phyloP scores from a whole-genome alignment of 2,888 invertebrate genomes.

The Linnaemya vulpina region DNA sequence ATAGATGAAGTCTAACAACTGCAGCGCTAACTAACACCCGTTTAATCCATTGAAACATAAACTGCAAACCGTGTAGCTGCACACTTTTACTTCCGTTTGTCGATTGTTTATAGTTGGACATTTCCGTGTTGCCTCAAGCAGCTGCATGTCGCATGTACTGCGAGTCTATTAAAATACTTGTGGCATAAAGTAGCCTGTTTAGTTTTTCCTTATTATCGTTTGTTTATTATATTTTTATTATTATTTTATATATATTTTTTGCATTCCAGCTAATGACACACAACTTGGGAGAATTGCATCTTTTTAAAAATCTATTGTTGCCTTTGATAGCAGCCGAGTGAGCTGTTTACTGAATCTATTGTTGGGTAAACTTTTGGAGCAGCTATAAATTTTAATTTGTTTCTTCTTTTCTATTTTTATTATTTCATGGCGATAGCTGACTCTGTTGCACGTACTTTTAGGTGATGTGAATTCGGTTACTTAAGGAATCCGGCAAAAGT shows the following conservation, averaged over 20 bases:
- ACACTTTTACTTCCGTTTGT: constrained; percentile 41
- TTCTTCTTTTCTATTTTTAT: no score
- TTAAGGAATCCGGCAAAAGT: no score
- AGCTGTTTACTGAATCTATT: not conserved
- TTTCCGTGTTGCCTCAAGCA: constrained; percentile 44
- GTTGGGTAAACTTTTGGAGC: not conserved
- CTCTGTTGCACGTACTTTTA: no score
- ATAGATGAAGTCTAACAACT: constrained; percentile 34
- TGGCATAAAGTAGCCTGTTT: constrained; percentile 11
- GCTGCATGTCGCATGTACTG: not conserved
- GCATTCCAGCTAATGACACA: constrained; percentile 9
- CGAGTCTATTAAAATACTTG: constrained; percentile 27
- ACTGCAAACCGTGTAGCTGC: constrained; percentile 44
- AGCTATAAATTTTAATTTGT: not conserved
- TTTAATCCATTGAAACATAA: not conserved
- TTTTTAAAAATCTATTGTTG: constrained; percentile 4
- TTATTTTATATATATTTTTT: not conserved
- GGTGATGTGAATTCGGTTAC: no score
- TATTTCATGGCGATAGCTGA: no score
- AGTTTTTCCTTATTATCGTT: constrained; percentile 29
- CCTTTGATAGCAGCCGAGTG: not conserved
- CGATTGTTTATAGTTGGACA: constrained; percentile 52
- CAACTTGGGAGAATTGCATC: not conserved
- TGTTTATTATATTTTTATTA: not conserved
- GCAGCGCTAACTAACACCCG: constrained; percentile 4